Evolutionary conservation across 2,113 vertebrate species (phyloP).

Genomic region (Microcebus lehilahytsara): DNA sequence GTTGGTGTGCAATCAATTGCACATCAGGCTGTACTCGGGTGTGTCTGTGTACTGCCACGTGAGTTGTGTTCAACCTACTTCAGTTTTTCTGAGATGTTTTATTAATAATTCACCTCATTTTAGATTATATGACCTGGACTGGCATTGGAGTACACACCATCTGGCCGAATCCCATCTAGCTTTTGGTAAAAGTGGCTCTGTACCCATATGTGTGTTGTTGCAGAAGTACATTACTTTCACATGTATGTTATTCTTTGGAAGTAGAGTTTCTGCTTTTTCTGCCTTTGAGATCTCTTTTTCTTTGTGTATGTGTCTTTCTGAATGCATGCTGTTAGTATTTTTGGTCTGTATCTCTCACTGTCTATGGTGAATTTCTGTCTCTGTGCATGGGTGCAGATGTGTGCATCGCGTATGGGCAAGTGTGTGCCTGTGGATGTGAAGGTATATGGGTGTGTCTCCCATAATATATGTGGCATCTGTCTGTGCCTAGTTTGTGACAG

Average conservation of each 20-base stretch:
- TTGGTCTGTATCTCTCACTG: background rate
- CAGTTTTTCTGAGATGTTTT: conserved; percentile 17
- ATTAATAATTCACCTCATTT: background rate
- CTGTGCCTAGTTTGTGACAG: background rate
- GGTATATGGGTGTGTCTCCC: background rate
- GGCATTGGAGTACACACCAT: background rate
- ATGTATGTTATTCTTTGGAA: background rate
- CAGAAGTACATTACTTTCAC: background rate
- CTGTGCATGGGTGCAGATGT: background rate
- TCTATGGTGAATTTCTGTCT: background rate
- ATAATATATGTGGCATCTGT: background rate
- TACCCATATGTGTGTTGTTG: background rate
- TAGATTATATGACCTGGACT: background rate
- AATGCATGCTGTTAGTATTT: background rate
- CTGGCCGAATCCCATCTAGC: background rate
- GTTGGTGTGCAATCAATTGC: background rate
- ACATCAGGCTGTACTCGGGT: background rate
- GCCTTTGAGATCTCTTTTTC: background rate
- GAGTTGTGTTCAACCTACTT: background rate
- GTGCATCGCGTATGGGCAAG: background rate
- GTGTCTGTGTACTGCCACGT: too few relatives aligned
- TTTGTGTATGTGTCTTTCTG: background rate
- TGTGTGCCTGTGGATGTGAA: background rate
- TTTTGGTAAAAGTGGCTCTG: background rate
- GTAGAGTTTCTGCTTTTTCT: background rate